A percentile compares a stretch with the other conserved stretches of the same genome.
These are phyloP conservation scores for Cecropterus lyciades DNA, from an alignment of 1,140 invertebrate species.

Conservation along the genomic window DNA sequence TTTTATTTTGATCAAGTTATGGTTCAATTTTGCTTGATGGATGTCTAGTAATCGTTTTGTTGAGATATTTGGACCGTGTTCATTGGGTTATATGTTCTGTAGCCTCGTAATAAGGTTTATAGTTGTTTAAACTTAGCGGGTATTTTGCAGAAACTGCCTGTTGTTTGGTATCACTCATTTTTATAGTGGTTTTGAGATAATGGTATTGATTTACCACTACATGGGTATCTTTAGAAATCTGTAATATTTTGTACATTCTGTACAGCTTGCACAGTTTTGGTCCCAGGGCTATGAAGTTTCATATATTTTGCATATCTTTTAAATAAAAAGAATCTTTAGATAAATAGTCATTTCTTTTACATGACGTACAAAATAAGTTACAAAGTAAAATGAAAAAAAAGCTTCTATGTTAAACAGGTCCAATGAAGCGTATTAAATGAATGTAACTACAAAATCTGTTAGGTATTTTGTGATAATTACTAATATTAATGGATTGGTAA, in stretches of 20 bases:
- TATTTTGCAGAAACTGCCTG: constrained; percentile 60
- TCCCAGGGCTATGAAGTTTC: constrained; percentile 53
- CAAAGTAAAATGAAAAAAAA: too few relatives aligned
- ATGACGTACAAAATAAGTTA: too few relatives aligned
- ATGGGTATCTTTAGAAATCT: constrained; percentile 60
- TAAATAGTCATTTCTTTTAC: too few relatives aligned
- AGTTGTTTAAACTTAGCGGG: constrained; percentile 22
- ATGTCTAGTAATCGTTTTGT: constrained; percentile 52
- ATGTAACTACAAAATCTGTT: too few relatives aligned
- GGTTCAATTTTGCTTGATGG: constrained; percentile 55
- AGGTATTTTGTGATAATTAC: too few relatives aligned
- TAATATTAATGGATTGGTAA: too few relatives aligned
- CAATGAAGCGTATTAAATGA: too few relatives aligned
- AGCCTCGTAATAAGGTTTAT: constrained; percentile 24
- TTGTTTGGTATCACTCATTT: constrained; percentile 71
- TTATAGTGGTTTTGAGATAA: constrained; percentile 80
- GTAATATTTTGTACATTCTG: constrained; percentile 53
- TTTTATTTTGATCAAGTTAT: constrained; percentile 53
- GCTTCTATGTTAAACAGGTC: too few relatives aligned
- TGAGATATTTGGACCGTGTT: constrained; percentile 10
- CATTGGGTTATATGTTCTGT: constrained; percentile 33
- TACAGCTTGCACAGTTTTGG: constrained; percentile 24
- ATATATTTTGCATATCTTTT: background rate
- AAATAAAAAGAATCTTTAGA: too few relatives aligned
- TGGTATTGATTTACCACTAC: constrained; percentile 78